phyloP scores from a whole-genome alignment of 1,140 invertebrate species.

The Xylocopa sonorina region DNA sequence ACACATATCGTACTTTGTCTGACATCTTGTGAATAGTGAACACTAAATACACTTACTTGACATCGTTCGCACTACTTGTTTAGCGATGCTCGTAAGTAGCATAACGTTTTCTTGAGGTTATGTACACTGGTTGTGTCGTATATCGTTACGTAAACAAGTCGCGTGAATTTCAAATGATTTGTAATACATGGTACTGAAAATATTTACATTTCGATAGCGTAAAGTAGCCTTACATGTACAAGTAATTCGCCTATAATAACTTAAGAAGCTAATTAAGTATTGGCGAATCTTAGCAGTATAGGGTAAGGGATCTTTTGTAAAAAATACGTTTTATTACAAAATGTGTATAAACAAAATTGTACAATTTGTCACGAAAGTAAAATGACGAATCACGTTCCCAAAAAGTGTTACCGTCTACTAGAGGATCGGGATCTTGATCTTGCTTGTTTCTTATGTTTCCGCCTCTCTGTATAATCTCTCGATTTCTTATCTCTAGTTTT shows the following conservation, averaged over 20 bases:
- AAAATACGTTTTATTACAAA: slow-evolving; percentile 74
- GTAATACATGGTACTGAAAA: background rate
- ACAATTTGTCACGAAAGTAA: slow-evolving; percentile 48
- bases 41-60: slow-evolving; percentile 65
- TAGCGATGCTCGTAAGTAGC: slow-evolving; percentile 42
- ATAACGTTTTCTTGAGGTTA: slow-evolving; percentile 68
- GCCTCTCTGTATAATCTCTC: slow-evolving; percentile 73
- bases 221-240: too few relatives aligned
- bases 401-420: slow-evolving; percentile 51
- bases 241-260: too few relatives aligned
- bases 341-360: slow-evolving; percentile 60
- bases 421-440: slow-evolving; percentile 68
- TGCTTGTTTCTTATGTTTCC: slow-evolving; percentile 74
- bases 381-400: slow-evolving; percentile 15
- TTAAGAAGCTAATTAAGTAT: too few relatives aligned
- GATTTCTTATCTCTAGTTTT: slow-evolving; percentile 78
- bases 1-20: background rate
- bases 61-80: slow-evolving; percentile 62
- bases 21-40: background rate
- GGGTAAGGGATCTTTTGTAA: too few relatives aligned
- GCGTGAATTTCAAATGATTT: background rate
- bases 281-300: too few relatives aligned
- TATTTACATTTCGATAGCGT: background rate
- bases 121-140: slow-evolving; percentile 11
- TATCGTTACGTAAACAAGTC: slow-evolving; percentile 39